Conservation (phyloP, 2,797 vertebrate species). For the Mionectes olivaceus region DNA sequence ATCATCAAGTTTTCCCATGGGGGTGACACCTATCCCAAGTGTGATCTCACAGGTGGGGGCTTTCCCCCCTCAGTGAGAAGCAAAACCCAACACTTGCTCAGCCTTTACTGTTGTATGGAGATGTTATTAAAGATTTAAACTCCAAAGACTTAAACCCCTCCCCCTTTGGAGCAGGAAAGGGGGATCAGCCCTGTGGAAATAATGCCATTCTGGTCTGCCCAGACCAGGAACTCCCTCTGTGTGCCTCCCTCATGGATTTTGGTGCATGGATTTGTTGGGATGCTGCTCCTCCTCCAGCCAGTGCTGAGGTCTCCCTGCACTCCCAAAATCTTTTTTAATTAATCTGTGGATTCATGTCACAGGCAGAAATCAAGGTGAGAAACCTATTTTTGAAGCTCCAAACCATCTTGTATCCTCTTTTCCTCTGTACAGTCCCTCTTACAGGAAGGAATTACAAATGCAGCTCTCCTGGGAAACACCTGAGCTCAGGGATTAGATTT, state of each 20-base stretch:
- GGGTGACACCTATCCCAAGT: too few species aligned
- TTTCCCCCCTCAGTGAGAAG: neutral
- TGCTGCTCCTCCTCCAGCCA: neutral
- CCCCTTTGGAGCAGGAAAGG: neutral
- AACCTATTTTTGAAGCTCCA: neutral
- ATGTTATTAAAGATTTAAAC: neutral
- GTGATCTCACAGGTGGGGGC: neutral
- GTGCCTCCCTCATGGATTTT: rapidly evolving
- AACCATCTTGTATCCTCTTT: neutral
- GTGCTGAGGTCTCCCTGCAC: rapidly evolving
- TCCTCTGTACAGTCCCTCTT: neutral
- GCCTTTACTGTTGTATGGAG: neutral
- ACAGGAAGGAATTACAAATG: neutral
- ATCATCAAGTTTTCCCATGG: rapidly evolving
- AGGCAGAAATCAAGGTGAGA: neutral
- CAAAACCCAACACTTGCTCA: neutral
- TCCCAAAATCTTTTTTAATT: neutral
- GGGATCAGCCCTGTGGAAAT: neutral
- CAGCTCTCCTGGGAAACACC: neutral
- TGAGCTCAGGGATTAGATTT: neutral
- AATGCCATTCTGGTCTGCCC: neutral
- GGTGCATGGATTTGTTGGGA: neutral
- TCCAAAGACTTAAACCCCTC: neutral
- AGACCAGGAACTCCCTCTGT: neutral
- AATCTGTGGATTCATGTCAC: neutral